Conservation (phyloP, 2,888 invertebrate genomes). For the Phrixothrix hirtus region DNA sequence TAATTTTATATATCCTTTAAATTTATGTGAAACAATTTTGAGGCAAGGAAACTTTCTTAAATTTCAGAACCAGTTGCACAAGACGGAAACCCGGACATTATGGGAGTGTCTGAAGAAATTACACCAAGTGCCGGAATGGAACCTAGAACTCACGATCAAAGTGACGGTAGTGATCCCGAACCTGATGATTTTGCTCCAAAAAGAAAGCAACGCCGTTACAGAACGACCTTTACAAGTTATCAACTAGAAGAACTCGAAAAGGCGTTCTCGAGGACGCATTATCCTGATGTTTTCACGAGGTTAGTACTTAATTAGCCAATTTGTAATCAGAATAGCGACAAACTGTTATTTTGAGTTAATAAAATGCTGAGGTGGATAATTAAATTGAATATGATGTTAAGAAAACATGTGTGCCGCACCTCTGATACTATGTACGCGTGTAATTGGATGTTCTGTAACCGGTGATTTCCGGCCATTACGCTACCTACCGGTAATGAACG, state of each 20-base stretch:
- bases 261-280: slow-evolving; percentile 95
- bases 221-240: slow-evolving; percentile 94
- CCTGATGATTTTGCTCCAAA: slow-evolving; percentile 79
- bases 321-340: slow-evolving; percentile 4
- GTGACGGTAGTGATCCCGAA: slow-evolving; percentile 68
- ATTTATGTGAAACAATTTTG: too few relatives aligned
- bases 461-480: slow-evolving; percentile 45
- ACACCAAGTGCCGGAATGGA: slow-evolving; percentile 45
- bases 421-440: slow-evolving; percentile 29
- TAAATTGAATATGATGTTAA: slow-evolving; percentile 24
- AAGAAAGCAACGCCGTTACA: slow-evolving; percentile 85
- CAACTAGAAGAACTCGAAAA: slow-evolving; percentile 96
- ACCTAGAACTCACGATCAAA: slow-evolving; percentile 40
- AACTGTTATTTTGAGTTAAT: slow-evolving; percentile 20
- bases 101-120: slow-evolving; percentile 55
- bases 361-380: slow-evolving; percentile 13
- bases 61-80: slow-evolving; percentile 51
- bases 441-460: slow-evolving; percentile 43
- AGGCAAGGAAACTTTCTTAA: too few relatives aligned
- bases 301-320: slow-evolving; percentile 52
- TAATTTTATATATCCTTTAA: too few relatives aligned
- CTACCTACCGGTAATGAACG: slow-evolving; percentile 43
- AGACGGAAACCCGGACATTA: slow-evolving; percentile 50
- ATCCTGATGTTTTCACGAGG: slow-evolving; percentile 98
- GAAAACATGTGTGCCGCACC: slow-evolving; percentile 33